These are phyloP conservation scores for Dryomyza anilis DNA, from an alignment of 2,888 invertebrate species.

Conservation along the genomic window DNA sequence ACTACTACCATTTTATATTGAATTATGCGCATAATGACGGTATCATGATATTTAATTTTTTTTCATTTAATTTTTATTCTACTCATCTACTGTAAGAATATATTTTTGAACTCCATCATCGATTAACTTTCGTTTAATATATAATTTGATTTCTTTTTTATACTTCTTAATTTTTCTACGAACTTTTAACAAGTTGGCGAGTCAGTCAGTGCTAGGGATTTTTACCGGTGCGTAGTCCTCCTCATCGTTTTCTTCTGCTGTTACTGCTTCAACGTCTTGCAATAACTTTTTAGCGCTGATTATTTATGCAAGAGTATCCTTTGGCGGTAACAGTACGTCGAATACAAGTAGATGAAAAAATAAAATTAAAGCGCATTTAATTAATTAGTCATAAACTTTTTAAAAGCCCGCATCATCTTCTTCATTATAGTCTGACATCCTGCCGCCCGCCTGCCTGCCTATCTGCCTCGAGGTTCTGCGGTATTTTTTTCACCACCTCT, in stretches of 20 bases:
- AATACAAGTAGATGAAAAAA: neutral
- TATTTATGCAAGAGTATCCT: constrained; percentile 14
- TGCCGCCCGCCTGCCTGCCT: neutral
- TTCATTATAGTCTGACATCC: constrained; percentile 6
- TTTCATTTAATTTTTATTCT: constrained; percentile 18
- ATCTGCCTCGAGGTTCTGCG: neutral
- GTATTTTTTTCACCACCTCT: neutral
- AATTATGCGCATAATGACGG: neutral
- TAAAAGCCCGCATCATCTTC: constrained; percentile 19
- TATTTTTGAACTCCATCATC: constrained; percentile 33
- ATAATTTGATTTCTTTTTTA: constrained; percentile 7
- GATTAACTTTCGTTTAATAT: constrained; percentile 33
- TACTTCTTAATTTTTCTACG: neutral
- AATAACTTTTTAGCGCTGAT: constrained; percentile 5
- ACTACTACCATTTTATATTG: neutral
- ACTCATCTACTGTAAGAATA: constrained; percentile 6
- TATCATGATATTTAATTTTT: constrained; percentile 27
- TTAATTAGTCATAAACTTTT: constrained; percentile 34
- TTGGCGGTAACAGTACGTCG: neutral
- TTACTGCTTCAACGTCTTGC: neutral
- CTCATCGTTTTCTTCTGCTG: neutral
- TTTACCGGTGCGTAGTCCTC: no score
- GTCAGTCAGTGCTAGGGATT: no score
- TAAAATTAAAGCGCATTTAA: constrained; percentile 33
- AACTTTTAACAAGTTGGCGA: neutral